These are phyloP conservation scores for Anarsia innoxiella DNA, from an alignment of 2,888 invertebrate species.

Conservation along the genomic window DNA sequence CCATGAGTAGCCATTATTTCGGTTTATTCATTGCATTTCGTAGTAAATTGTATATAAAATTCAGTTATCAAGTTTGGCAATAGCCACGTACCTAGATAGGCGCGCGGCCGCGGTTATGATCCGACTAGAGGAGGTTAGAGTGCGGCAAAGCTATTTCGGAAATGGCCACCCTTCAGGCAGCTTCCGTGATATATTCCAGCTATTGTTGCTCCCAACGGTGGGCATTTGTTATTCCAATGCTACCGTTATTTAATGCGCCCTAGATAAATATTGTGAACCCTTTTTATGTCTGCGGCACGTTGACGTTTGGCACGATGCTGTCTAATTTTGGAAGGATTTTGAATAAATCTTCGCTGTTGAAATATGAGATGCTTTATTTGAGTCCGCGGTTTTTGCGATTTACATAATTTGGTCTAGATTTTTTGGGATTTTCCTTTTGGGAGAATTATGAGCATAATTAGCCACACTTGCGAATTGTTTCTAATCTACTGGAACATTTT, in stretches of 20 bases:
- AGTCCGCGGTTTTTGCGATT: too few relatives aligned
- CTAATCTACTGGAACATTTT: too few relatives aligned
- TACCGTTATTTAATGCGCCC: constrained; percentile 46
- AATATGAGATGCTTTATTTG: constrained; percentile 9
- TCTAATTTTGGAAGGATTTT: constrained; percentile 36
- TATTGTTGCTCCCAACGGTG: constrained; percentile 42
- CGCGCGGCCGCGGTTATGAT: background rate
- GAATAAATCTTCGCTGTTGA: constrained; percentile 28
- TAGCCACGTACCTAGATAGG: background rate
- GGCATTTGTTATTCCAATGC: constrained; percentile 52
- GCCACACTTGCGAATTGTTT: too few relatives aligned
- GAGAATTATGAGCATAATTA: too few relatives aligned
- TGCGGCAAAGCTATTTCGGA: constrained; percentile 29
- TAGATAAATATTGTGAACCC: constrained; percentile 51
- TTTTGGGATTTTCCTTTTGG: too few relatives aligned
- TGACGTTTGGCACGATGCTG: constrained; percentile 29
- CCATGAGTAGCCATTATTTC: too few relatives aligned
- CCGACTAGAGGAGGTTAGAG: background rate
- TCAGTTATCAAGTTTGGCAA: background rate
- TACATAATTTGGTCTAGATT: too few relatives aligned
- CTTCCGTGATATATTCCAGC: constrained; percentile 39
- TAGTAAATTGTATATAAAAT: too few relatives aligned
- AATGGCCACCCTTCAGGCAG: constrained; percentile 33
- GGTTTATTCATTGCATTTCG: constrained; percentile 18
- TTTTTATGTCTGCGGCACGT: constrained; percentile 34